Percentiles rank a stretch among this genome's conserved stretches.
These are phyloP conservation scores for Serranus cabrilla DNA, from an alignment of 2,797 vertebrate species.

Conservation along the genomic window DNA sequence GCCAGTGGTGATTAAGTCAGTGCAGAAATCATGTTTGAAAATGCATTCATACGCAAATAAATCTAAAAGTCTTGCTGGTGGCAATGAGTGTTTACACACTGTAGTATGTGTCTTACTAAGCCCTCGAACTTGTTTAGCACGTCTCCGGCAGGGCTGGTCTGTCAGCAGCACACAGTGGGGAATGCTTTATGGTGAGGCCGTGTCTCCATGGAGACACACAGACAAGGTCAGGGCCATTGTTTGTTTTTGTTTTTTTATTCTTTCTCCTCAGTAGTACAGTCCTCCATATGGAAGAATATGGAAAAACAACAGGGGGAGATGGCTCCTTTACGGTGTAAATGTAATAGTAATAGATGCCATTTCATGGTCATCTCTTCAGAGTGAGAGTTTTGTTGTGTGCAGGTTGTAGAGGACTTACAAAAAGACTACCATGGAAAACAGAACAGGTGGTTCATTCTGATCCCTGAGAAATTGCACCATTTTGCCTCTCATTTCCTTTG, in stretches of 20 bases:
- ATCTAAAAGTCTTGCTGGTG: neutral
- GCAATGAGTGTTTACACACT: slow-evolving; percentile 16
- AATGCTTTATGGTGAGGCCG: slow-evolving; percentile 81
- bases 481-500: slow-evolving; percentile 18
- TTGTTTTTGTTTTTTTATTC: slow-evolving; percentile 65
- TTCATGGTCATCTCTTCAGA: slow-evolving; percentile 4
- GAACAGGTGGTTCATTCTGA: slow-evolving; percentile 38
- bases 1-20: neutral
- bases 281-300: slow-evolving; percentile 38
- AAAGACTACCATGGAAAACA: slow-evolving; percentile 3
- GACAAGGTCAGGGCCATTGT: slow-evolving; percentile 85
- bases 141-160: slow-evolving; percentile 49
- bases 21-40: neutral
- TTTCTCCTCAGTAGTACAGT: slow-evolving; percentile 27
- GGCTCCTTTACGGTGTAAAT: neutral
- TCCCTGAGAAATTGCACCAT: slow-evolving; percentile 7
- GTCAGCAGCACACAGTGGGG: slow-evolving; percentile 68
- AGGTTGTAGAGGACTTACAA: slow-evolving; percentile 9
- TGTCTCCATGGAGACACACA: slow-evolving; percentile 80
- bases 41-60: neutral
- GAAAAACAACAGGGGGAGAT: slow-evolving; percentile 27
- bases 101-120: slow-evolving; percentile 39
- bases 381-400: slow-evolving; percentile 8
- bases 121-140: slow-evolving; percentile 54
- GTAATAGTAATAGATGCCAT: slow-evolving; percentile 6